Conservation (phyloP, 2,113 vertebrate genomes). For the Tragelaphus buxtoni region DNA sequence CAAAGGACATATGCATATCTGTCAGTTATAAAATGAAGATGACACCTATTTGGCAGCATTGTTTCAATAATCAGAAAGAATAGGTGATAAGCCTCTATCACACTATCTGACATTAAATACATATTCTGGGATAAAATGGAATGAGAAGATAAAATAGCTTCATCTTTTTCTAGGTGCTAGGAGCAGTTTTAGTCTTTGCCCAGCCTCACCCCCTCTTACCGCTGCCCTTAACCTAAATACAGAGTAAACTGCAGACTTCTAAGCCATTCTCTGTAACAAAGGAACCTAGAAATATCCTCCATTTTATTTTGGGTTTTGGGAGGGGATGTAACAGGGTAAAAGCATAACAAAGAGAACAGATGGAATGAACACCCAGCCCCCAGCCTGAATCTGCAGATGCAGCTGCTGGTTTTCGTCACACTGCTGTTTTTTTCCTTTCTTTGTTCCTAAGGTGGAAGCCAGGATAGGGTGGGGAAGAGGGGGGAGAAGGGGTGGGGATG, state of each 20-base stretch:
- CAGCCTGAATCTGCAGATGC: slow-evolving; percentile 55
- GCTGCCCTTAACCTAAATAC: neutral
- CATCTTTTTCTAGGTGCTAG: slow-evolving; percentile 3
- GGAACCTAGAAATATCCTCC: slow-evolving; percentile 37
- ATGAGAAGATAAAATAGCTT: neutral
- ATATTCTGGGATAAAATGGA: neutral
- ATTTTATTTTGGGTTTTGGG: slow-evolving; percentile 31
- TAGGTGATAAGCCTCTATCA: neutral
- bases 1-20: neutral
- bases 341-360: slow-evolving; percentile 68
- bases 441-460: slow-evolving; percentile 80
- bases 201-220: neutral
- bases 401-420: slow-evolving; percentile 75
- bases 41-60: neutral
- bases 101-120: neutral
- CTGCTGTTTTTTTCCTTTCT: slow-evolving; percentile 73
- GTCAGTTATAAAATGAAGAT: slow-evolving; percentile 23
- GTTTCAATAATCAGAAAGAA: slow-evolving; percentile 22
- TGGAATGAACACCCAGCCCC: slow-evolving; percentile 65
- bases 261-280: slow-evolving; percentile 29
- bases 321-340: neutral
- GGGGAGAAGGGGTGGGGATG: slow-evolving; percentile 56
- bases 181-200: slow-evolving; percentile 37
- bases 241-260: slow-evolving; percentile 35
- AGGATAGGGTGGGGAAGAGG: slow-evolving; percentile 86